These are phyloP conservation scores for Piprites chloris DNA, from an alignment of 2,113 vertebrate species.

Conservation along the genomic window DNA sequence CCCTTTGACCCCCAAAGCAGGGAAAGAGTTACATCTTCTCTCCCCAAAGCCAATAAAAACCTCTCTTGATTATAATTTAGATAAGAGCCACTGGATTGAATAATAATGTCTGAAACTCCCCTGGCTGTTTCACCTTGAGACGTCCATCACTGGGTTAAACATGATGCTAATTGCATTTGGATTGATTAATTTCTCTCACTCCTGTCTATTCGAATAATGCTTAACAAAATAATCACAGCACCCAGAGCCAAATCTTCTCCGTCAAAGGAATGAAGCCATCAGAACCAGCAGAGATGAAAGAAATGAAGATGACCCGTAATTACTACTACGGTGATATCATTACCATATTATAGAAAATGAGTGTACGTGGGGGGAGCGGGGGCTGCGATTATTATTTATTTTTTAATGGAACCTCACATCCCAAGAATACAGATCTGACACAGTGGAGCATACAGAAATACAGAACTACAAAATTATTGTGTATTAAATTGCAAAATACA, in stretches of 20 bases:
- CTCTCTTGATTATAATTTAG: constrained; percentile 89
- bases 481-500: constrained; percentile 60
- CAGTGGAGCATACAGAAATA: constrained; percentile 50
- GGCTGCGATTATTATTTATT: constrained; percentile 74
- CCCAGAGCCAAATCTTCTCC: constrained; percentile 76
- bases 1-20: constrained; percentile 66
- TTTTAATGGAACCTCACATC: constrained; percentile 74
- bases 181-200: constrained; percentile 95
- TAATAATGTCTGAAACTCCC: constrained; percentile 87
- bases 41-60: constrained; percentile 84
- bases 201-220: constrained; percentile 95
- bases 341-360: constrained; percentile 83
- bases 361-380: constrained; percentile 47
- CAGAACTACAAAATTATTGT: constrained; percentile 52
- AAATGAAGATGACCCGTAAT: constrained; percentile 88
- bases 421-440: constrained; percentile 73
- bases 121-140: constrained; percentile 91
- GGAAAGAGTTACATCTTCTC: constrained; percentile 75
- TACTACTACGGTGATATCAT: constrained; percentile 81
- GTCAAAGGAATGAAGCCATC: constrained; percentile 87
- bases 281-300: constrained; percentile 87
- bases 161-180: constrained; percentile 98
- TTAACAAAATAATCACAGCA: constrained; percentile 93
- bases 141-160: constrained; percentile 97
- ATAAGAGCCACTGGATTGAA: constrained; percentile 87